Conservation (phyloP, 37 sponge, comb jelly and placozoan species). For the Hexactinellida sp. region DNA sequence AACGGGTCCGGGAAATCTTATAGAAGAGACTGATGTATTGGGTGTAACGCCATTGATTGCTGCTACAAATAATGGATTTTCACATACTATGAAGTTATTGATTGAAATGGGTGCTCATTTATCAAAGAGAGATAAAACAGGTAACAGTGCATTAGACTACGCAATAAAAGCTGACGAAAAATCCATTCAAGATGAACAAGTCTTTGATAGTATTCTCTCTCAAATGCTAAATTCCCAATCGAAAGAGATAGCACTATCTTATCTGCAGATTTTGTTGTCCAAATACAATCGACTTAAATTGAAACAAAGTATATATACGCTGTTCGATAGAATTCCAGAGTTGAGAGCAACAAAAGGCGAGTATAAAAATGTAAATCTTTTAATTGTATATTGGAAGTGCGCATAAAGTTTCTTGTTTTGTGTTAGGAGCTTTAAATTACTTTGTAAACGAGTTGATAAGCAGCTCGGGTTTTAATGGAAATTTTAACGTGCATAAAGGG, state of each 20-base stretch:
- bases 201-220: background rate
- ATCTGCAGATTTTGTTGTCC: background rate
- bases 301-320: background rate
- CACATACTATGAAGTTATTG: background rate
- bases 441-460: no score
- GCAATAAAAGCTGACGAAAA: background rate
- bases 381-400: no score
- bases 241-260: background rate
- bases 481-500: no score
- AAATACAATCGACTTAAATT: background rate
- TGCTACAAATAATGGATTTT: background rate
- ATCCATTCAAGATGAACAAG: background rate
- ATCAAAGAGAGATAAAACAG: background rate
- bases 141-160: background rate
- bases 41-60: background rate
- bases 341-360: background rate
- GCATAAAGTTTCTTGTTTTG: no score
- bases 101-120: background rate
- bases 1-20: background rate
- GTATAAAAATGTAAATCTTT: background rate
- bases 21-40: background rate
- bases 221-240: background rate
- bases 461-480: no score
- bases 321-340: background rate
- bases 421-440: no score